Base-by-base conservation (phyloP, 2,888 invertebrate genomes). In the Macrosoma leucophasiata region DNA sequence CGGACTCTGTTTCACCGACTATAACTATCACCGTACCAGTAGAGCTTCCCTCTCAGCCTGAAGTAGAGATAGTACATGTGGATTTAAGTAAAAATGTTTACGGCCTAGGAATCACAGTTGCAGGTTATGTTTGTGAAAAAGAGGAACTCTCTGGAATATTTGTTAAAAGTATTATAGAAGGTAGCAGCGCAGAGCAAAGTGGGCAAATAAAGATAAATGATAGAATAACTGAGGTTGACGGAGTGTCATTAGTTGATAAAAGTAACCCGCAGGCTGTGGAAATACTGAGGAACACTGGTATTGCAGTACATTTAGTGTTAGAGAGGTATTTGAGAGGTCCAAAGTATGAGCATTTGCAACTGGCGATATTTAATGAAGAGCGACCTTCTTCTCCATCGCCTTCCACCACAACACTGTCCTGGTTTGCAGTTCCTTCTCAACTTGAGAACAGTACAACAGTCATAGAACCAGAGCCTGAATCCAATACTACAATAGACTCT, bases 101-200 rank as follows among this genome's bases (percentile, higher is more conserved):
- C 60, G 94, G 97, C 15, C 85, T 96, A 41, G 97, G 97, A 25
- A 97, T 97, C 52, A 98, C 97, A 2, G 96, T 97, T 31, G 97
- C 97, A 2, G 97, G 97, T 26, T 98, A 97, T 78, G 97, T 97
- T 21, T 97, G 97, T 76, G 96, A 97, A 72, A 96, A 96, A 81
- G 98, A 98, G 81, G 98, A 98, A 75, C 88, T 99, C 30, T 97
- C 97, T n/a, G 99, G 99, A 4, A 98, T 99, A 61, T 99, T 99
- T 84, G 97, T 99, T 10, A 98, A 98, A 77, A 98, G 97, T 69
- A 95, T 99, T 53, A 96, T 97, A 59, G 94, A 95, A 65, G 97
- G 97, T 31, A 97, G 98, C 75, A 96, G 97, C 33, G 98, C 98
- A 1, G 96, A 96, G 67, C 84, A 93, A 56, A 96, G 96, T 67